phyloP scores from a whole-genome alignment of 1,140 invertebrate genomes.

The Drosophila seguyi region DNA sequence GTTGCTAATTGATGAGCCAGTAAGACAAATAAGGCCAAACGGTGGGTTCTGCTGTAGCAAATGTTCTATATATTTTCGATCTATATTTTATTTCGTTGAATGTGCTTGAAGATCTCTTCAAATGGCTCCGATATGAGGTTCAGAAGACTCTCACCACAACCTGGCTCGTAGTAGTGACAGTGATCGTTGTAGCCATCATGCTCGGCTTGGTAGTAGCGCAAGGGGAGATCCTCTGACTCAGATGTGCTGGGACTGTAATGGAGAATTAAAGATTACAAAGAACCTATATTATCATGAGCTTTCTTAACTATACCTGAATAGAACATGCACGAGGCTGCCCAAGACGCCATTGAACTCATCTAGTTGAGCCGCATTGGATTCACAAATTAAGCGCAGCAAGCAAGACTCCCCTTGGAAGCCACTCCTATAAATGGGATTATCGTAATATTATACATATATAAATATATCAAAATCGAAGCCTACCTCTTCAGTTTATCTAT shows the following conservation, averaged over 20 bases:
- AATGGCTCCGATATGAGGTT: conserved; percentile 74
- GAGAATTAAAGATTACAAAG: fast-evolving
- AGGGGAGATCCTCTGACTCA: conserved; percentile 86
- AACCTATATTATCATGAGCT: too few species aligned
- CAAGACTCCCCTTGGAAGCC: conserved; percentile 74
- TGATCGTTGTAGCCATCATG: conserved; percentile 78
- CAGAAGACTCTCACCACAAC: conserved; percentile 74
- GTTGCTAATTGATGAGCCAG: conserved; percentile 63
- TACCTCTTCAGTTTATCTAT: conserved; percentile 73
- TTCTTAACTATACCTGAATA: conserved; percentile 55
- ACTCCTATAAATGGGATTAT: conserved; percentile 34
- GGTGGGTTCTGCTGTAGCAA: background rate
- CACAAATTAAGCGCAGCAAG: conserved; percentile 76
- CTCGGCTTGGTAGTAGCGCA: conserved; percentile 87
- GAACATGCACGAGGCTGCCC: conserved; percentile 73
- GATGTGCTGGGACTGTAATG: conserved; percentile 87
- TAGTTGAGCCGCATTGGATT: conserved; percentile 62
- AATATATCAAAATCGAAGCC: too few species aligned
- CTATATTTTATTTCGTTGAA: conserved; percentile 62
- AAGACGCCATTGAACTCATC: conserved; percentile 74
- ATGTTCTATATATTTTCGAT: conserved; percentile 14
- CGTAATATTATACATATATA: too few species aligned
- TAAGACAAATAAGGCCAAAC: conserved; percentile 38
- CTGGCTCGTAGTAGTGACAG: conserved; percentile 80
- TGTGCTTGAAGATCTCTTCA: conserved; percentile 45